Base-by-base conservation (phyloP, 2,888 invertebrate genomes). In the Yponomeuta evonymella region DNA sequence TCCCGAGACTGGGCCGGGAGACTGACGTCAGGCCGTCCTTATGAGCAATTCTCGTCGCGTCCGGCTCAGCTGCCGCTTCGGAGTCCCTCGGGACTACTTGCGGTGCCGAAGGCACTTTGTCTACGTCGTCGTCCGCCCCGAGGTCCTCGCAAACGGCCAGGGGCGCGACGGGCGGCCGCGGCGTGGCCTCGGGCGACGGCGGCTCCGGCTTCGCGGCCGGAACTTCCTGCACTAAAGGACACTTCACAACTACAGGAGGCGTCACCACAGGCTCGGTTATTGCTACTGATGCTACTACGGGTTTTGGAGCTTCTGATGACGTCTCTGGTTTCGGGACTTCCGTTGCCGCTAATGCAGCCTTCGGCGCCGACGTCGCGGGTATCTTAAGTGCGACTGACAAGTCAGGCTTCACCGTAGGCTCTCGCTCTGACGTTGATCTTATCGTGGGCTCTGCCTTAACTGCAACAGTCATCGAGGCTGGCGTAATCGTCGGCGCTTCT, bases 81-180 rank as follows among this genome's bases (percentile, higher is more conserved):
- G 88, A 83, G 76, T 82, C 79, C 78, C 81, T 80, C 76, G 79
- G 87, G 78, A 78, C 15, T 15, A 12, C 51, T 15, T 15, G 79
- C 76, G 84, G 82, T 82, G 82, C 82, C 84, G 84, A 88, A 83
- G 93, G 93, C 81, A 93, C 93, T 83, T 91, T 89, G 79, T 94
- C 89, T 80, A 83, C 93, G 81, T 90, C 90, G 76, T 95, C 95
- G 80, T 94, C 95, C 78, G 95, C 94, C 69, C 94, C 94, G 83
- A 94, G 94, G 79, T 94, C 94, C 82, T 95, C 95, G 75, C 95
- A 93, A 78, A 94, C 95, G 63, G 95, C 95, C 71, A 95, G 90
- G 43, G 95, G 95, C 70, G 95, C 95, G 79, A 94, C 86, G 85
- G 15, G 83, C 83, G 69, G 80, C 84, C 73, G 86, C 87, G 71